Percentiles rank a stretch among this genome's conserved stretches.
phyloP scores from a whole-genome alignment of 2,797 vertebrate genomes.

The Anguilla obscura region DNA sequence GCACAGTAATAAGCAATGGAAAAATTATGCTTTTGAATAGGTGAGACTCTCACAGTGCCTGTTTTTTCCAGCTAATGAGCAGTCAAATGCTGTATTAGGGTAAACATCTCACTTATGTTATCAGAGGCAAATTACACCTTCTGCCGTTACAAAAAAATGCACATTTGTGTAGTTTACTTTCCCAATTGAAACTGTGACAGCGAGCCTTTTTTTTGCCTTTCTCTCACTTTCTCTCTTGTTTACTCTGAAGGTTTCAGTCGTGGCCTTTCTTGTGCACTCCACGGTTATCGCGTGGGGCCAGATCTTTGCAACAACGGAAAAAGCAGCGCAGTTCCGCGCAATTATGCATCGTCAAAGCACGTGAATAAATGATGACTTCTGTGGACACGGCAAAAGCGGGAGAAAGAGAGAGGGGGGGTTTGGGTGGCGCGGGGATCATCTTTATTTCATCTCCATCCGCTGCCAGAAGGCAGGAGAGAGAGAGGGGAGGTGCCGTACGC shows the following conservation, averaged over 20 bases:
- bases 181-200: neutral
- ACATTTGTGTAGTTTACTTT: neutral
- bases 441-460: slow-evolving; percentile 51
- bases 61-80: neutral
- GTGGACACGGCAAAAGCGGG: slow-evolving; percentile 41
- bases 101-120: neutral
- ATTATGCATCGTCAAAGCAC: slow-evolving; percentile 45
- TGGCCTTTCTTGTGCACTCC: neutral
- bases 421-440: slow-evolving; percentile 51
- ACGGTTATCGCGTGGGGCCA: slow-evolving; percentile 1
- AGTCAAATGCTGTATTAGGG: neutral
- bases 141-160: neutral
- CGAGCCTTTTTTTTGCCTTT: neutral
- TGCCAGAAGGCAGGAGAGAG: slow-evolving; percentile 38
- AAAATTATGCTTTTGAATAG: neutral
- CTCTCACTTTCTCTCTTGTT: neutral
- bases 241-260: neutral
- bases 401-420: slow-evolving; percentile 14
- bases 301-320: slow-evolving; percentile 39
- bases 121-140: slow-evolving; percentile 3
- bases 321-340: slow-evolving; percentile 40
- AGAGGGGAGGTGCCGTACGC: slow-evolving; percentile 31
- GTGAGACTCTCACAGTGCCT: neutral
- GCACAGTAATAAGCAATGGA: neutral
- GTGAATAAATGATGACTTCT: slow-evolving; percentile 48